Conservation (phyloP, 2,797 vertebrate genomes). For the Helostoma temminkii region DNA sequence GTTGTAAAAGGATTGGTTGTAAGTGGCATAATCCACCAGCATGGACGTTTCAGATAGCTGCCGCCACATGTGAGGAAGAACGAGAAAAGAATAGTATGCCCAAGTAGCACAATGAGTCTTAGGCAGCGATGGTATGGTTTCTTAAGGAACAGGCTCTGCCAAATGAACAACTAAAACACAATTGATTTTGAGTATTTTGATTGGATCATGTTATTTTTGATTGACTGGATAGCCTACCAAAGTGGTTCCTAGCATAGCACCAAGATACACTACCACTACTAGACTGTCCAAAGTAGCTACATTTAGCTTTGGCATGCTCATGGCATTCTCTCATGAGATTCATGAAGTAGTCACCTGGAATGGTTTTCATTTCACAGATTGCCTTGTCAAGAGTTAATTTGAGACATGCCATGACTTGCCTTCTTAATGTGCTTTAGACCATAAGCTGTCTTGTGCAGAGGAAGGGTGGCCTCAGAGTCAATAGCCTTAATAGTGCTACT, state of each 20-base stretch:
- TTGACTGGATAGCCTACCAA: conserved; percentile 31
- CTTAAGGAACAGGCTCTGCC: conserved; percentile 63
- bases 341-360: too few species aligned
- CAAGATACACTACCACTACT: too few species aligned
- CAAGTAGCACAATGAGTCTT: conserved; percentile 73
- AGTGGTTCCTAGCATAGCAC: not conserved
- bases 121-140: conserved; percentile 44
- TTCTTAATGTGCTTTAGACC: too few species aligned
- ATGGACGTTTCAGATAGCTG: conserved; percentile 82
- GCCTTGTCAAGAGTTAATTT: too few species aligned
- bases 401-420: too few species aligned
- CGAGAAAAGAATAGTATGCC: conserved; percentile 60
- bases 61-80: conserved; percentile 70
- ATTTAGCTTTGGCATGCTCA: too few species aligned
- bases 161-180: conserved; percentile 70
- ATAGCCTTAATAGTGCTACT: too few species aligned
- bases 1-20: conserved; percentile 83
- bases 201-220: conserved; percentile 63
- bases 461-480: too few species aligned
- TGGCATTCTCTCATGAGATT: too few species aligned
- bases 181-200: conserved; percentile 41
- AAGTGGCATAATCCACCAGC: conserved; percentile 80
- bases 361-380: too few species aligned
- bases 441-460: too few species aligned
- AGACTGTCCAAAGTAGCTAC: too few species aligned